Percentiles rank a stretch among this genome's conserved stretches.
Evolutionary conservation across 1,140 invertebrate genomes (phyloP).

Genomic region (Diabrotica virgifera): DNA sequence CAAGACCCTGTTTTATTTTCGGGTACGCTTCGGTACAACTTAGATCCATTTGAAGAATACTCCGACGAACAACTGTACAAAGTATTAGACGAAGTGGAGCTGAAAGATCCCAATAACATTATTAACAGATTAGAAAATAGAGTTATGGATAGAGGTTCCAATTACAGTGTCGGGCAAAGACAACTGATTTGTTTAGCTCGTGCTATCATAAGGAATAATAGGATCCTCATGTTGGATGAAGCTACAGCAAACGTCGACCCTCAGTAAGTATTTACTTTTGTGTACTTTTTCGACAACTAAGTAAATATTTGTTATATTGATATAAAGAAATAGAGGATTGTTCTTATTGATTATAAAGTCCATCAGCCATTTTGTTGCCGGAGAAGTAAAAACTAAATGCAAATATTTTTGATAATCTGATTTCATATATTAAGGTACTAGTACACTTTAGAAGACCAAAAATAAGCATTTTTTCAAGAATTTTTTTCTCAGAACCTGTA

Average conservation of each 20-base stretch:
- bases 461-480: too few relatives aligned
- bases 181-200: slow-evolving; percentile 68
- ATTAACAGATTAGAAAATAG: slow-evolving; percentile 52
- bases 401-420: too few relatives aligned
- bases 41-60: slow-evolving; percentile 77
- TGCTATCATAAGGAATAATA: slow-evolving; percentile 66
- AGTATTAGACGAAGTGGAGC: slow-evolving; percentile 53
- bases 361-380: too few relatives aligned
- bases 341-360: too few relatives aligned
- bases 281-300: too few relatives aligned
- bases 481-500: too few relatives aligned
- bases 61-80: slow-evolving; percentile 62
- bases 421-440: too few relatives aligned
- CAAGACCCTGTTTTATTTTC: slow-evolving; percentile 81
- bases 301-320: too few relatives aligned
- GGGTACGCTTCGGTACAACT: slow-evolving; percentile 71
- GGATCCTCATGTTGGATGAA: slow-evolving; percentile 61
- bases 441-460: too few relatives aligned
- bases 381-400: too few relatives aligned
- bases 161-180: slow-evolving; percentile 70
- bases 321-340: too few relatives aligned
- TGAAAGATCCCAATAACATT: slow-evolving; percentile 41
- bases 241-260: slow-evolving; percentile 58
- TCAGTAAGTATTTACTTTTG: slow-evolving; percentile 46
- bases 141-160: slow-evolving; percentile 60